These are phyloP conservation scores for Agrypnus murinus DNA, from an alignment of 2,888 invertebrate species.

Conservation along the genomic window DNA sequence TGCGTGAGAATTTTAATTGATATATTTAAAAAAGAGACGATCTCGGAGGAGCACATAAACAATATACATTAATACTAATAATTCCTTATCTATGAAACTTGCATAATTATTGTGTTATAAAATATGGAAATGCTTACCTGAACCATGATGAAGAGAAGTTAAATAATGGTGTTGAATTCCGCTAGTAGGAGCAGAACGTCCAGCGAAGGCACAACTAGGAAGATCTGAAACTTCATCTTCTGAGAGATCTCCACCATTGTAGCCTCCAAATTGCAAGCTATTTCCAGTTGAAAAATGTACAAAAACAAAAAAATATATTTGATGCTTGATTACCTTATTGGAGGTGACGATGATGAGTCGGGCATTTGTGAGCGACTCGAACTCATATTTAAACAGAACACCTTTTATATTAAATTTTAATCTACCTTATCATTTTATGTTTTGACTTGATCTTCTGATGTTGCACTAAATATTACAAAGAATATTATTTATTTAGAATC, in stretches of 20 bases:
- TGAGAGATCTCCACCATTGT: conserved; percentile 72
- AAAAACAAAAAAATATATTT: conserved; percentile 8
- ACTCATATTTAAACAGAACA: conserved; percentile 54
- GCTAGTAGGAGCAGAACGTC: conserved; percentile 72
- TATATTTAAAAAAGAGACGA: too few relatives aligned
- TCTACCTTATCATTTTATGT: too few relatives aligned
- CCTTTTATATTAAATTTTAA: not conserved
- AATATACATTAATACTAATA: too few relatives aligned
- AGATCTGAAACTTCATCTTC: conserved; percentile 82
- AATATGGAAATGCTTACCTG: conserved; percentile 61
- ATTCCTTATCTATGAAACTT: too few relatives aligned
- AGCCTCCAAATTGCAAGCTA: conserved; percentile 69
- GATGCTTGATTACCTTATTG: conserved; percentile 73
- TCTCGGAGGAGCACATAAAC: too few relatives aligned
- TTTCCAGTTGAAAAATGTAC: conserved; percentile 12
- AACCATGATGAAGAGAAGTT: conserved; percentile 66
- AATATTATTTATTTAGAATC: too few relatives aligned
- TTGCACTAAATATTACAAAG: too few relatives aligned
- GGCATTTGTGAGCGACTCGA: conserved; percentile 76
- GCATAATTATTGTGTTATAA: too few relatives aligned
- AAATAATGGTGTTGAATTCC: conserved; percentile 68
- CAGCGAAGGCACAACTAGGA: conserved; percentile 87
- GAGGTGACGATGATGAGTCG: conserved; percentile 82
- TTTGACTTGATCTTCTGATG: too few relatives aligned
- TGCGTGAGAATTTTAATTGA: too few relatives aligned